A percentile compares a stretch with the other conserved stretches of the same genome.
Evolutionary conservation across 2,797 vertebrate genomes (phyloP).

Genomic region (Propithecus deckenii): DNA sequence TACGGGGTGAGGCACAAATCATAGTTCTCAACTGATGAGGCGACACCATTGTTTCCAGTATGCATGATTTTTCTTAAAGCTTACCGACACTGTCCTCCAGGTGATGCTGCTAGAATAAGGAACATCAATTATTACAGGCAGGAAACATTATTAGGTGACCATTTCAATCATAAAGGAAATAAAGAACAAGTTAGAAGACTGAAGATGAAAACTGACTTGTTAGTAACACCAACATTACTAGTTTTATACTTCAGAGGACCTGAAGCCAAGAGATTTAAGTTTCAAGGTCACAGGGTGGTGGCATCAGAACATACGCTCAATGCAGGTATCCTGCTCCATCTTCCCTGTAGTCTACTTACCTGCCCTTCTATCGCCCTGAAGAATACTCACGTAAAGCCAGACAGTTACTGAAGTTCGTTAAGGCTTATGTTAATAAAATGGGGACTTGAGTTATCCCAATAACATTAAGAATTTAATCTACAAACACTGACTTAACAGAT

Average conservation of each 20-base stretch:
- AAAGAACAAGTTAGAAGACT: slow-evolving; percentile 23
- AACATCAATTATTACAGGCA: background rate
- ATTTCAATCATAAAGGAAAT: slow-evolving; percentile 44
- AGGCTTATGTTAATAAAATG: background rate
- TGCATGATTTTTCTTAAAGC: background rate
- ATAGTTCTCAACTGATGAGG: background rate
- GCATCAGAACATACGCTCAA: background rate
- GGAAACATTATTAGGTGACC: background rate
- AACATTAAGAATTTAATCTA: background rate
- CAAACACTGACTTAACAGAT: background rate
- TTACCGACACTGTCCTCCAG: slow-evolving; percentile 64
- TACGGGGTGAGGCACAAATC: background rate
- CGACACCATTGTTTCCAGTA: background rate
- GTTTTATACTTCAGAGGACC: background rate
- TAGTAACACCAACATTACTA: background rate
- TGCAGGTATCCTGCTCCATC: background rate
- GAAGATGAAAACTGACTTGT: background rate
- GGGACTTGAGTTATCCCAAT: background rate
- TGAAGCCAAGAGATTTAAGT: background rate
- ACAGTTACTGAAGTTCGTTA: background rate
- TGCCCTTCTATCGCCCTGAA: background rate
- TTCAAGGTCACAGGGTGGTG: slow-evolving; percentile 2
- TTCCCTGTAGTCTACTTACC: slow-evolving; percentile 32
- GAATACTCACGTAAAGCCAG: background rate
- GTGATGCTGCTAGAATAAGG: slow-evolving; percentile 37